Evolutionary conservation across 2,797 vertebrate species (phyloP), one percentile per base, ranked within the genome.

Genomic region (Apogon hyalosoma): DNA sequence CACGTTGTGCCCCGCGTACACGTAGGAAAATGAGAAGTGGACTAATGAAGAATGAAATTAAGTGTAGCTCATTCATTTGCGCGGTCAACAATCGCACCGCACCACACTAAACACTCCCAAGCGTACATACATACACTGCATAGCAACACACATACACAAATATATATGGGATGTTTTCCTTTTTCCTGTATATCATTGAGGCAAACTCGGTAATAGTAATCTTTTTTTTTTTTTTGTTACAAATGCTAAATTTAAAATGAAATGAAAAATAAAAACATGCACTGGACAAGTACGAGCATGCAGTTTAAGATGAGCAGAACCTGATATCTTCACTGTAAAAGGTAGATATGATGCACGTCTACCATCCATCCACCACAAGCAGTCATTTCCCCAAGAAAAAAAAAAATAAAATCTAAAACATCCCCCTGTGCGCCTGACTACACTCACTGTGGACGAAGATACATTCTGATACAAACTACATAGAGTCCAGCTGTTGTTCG

Each of bases 231-330:
- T 28, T 28, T 28, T 28, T 28, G 24, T 28, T 28, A 28, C 6
- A 28, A 28, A 28, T 28, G 24, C 24, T 28, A 28, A 28, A 28
- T 46, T 33, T 16, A 15, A 58, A 58, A 38, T 43, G 13, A 24
- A 51, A 75, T 70, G 62, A 86, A 86, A 77, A 71, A 71, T 83
- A 85, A 83, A 70, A 85, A 89, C 93, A 93, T 94, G 93, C 93
- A 94, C 71, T 83, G 77, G 90, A 93, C 86, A 52, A 84, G 84
- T 82, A 94, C 87, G 77, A 90, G 92, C 94, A 95, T 95, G 94
- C 94, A 93, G 24, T 28, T 92, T 92, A 85, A 75, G 88, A 92
- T 92, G 91, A 89, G 75, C 24, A 6, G 24, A 28, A 86, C 82
- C 90, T 89, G 91, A 88, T 90, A 84, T 88, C 80, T 78, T 43